Evolutionary conservation across 92 coral and sea anemone species (phyloP), one percentile per base, ranked within the genome.

Genomic region (Palythoa heliodiscus): DNA sequence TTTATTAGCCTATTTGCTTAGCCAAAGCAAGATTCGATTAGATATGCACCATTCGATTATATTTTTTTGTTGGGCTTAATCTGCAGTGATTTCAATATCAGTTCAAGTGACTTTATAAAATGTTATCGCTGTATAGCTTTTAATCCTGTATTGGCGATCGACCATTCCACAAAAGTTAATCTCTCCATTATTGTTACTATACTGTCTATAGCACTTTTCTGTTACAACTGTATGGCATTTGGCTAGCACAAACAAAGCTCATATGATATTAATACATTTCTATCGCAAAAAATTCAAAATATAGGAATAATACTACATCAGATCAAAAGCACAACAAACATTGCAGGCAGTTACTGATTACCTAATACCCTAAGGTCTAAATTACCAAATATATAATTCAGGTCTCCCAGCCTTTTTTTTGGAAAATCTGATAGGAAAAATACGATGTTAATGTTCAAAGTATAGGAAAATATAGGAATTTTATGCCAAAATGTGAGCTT

Each of bases 161-260:
- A 68, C 72, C 72, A 29, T 75, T 72, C 6, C 25, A 43, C 77
- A 72, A 1, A 72, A 72, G 29, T 72, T 72, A 72, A 43, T 40
- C 29, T 72, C 57, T 40, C 58, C 57, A 47, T 14, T 35, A 43
- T 72, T 75, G 47, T 75, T 75, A 53, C 15, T 68, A 7, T 11
- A 64, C 78, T 74, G 60, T 47, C n/a, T 74, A 50, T 74, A 74
- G 61, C 61, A 75, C 66, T 75, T 75, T 75, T 54, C 81, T 75
- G 47, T 75, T 75, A 66, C 13, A 23, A 11, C 16, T 20, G 11
- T 11, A 20, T 17, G 52, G 64, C 72, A 73, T 73, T 29, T 72
- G 20, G 50, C 61, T 47, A 73, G 77, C 77, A 73, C 77, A 73
- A 73, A 47, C 58, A 73, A 43, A 73, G 25, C 77, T 73, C 77